These are phyloP conservation scores for human DNA, from an alignment of 2,113 vertebrate species.

Conservation along the genomic window DNA sequence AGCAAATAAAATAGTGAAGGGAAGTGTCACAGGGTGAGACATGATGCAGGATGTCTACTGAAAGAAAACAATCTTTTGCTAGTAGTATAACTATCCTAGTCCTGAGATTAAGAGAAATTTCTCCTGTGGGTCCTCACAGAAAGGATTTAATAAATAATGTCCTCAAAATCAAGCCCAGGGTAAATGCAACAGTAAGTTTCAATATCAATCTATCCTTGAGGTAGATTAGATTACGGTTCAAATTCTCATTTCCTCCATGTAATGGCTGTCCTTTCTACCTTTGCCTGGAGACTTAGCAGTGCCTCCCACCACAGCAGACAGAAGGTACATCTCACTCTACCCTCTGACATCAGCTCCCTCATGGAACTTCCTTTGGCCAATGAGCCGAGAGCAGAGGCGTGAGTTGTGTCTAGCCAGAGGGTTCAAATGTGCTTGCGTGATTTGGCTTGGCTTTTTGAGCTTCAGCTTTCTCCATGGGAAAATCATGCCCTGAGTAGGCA, in stretches of 20 bases:
- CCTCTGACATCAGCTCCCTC: neutral
- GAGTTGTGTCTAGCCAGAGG: no score
- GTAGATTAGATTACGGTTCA: neutral
- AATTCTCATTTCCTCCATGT: neutral
- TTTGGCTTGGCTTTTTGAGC: neutral
- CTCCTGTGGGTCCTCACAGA: neutral
- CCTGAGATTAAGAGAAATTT: neutral
- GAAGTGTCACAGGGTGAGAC: neutral
- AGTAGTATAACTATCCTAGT: neutral
- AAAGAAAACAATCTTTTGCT: neutral
- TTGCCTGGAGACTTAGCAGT: neutral
- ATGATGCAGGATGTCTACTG: neutral
- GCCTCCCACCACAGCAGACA: neutral
- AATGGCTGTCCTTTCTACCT: neutral
- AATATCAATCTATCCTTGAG: neutral
- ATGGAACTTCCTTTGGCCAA: neutral
- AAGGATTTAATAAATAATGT: neutral
- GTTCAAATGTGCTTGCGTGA: neutral
- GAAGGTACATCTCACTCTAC: neutral
- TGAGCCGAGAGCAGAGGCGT: neutral
- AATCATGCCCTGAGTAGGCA: neutral
- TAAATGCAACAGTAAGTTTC: neutral
- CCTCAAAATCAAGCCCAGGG: neutral
- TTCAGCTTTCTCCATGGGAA: neutral
- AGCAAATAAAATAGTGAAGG: neutral